Evolutionary conservation across 2,113 vertebrate species (phyloP).

Genomic region (Gymnocephalus cernua): DNA sequence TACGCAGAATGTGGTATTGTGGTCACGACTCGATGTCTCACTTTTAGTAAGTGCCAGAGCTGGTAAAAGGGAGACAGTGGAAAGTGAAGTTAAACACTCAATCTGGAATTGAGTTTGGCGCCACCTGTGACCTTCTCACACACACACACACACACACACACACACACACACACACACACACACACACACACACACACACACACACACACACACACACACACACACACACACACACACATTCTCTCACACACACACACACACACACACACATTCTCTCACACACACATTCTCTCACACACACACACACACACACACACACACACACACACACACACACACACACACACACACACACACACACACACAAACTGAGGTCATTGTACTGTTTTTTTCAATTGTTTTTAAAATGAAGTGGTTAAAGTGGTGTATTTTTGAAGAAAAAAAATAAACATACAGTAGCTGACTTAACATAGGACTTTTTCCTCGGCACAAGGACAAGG

Average conservation of each 20-base stretch:
- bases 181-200: neutral
- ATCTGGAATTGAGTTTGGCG: constrained; percentile 51
- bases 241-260: constrained; percentile 9
- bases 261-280: no score
- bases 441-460: neutral
- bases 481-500: neutral
- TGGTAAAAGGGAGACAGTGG: constrained; percentile 46
- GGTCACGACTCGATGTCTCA: constrained; percentile 66
- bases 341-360: neutral
- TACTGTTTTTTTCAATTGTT: neutral
- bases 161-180: constrained; percentile 23
- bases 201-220: neutral
- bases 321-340: constrained; percentile 14
- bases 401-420: neutral
- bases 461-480: neutral
- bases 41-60: constrained; percentile 43
- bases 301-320: neutral
- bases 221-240: neutral
- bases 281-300: neutral
- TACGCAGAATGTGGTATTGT: constrained; percentile 77
- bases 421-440: neutral
- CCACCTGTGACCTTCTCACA: constrained; percentile 62
- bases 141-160: neutral
- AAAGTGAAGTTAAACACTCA: constrained; percentile 57
- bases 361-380: neutral